Conservation (phyloP, 2,113 vertebrate genomes). For the Tretioscincus oriximinensis region DNA sequence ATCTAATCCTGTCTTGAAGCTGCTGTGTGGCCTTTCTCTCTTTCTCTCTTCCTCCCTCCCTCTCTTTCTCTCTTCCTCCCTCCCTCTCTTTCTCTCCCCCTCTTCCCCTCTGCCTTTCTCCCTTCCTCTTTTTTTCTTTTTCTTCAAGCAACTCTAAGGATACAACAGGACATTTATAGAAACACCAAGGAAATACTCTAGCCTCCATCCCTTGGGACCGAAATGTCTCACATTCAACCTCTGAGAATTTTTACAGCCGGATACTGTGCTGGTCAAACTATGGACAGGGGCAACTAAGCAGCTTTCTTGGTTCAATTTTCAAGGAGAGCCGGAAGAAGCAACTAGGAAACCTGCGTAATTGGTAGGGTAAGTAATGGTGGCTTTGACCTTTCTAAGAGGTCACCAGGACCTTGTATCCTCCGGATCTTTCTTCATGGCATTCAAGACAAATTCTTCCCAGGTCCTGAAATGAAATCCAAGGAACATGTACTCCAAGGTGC, state of each 20-base stretch:
- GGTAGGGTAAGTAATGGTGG: neutral
- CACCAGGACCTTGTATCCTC: neutral
- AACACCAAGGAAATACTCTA: neutral
- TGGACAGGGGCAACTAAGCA: neutral
- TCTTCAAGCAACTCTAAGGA: rapidly evolving
- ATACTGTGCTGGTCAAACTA: neutral
- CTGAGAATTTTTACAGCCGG: slow-evolving; percentile 28
- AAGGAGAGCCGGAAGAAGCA: neutral
- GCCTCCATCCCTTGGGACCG: neutral
- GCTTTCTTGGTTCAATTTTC: neutral
- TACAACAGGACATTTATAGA: slow-evolving; percentile 6
- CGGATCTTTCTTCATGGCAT: neutral
- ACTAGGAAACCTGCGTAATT: rapidly evolving
- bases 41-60: too few relatives aligned
- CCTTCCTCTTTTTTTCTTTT: too few relatives aligned
- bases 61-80: too few relatives aligned
- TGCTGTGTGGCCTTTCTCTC: neutral
- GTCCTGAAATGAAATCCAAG: neutral
- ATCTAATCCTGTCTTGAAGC: neutral
- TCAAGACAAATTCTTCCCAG: neutral
- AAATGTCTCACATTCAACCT: slow-evolving; percentile 23
- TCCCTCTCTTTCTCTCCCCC: neutral
- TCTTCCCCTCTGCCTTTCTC: neutral
- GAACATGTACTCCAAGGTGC: neutral
- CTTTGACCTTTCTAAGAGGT: neutral